Base-by-base conservation (phyloP, 2,888 invertebrate species). In the Unio pictorum region DNA sequence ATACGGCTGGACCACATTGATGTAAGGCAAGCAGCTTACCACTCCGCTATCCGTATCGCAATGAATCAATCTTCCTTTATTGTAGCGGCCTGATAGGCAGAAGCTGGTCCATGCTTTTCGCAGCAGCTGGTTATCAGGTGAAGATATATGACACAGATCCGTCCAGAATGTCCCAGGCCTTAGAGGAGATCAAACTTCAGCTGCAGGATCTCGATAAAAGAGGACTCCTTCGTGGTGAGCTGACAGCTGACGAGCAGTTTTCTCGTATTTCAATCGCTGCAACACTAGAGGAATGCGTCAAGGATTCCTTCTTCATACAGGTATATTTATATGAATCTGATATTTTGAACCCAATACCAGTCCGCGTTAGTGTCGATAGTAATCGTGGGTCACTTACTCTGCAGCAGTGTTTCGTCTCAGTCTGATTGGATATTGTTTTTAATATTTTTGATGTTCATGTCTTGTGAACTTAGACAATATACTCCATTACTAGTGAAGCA, bases 81-180 rank as follows among this genome's bases (percentile, higher is more conserved):
- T 78, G 8, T 79, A 98, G 98, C 89, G 99, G 99, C 4, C 91
- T 98, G 67, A 98, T 99, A 84, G 99, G 98, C 4, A 93, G 96
- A 69, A 97, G 97, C 84, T 99, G 97, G 97, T 95, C 98, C 0
- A 98, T 98, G 97, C 92, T 98, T 56, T 99, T 97, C 90, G 97
- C 97, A 18, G 81, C 84, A n/a, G 95, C 94, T 7, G 98, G 97
- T 17, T 98, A 97, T 90, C 92, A 94, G 87, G 98, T 98, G 54
- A 92, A 92, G 20, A 92, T 99, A 64, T 98, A 94, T 89, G 99
- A 99, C 76, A 79, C 87, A 15, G 78, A 80, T 8, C 70, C 79
- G 3, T 71, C 74, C 2, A 88, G 86, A 68, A 72, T 88, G 8
- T 57, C 66, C 4, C 71, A 73, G n/a, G 87, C 88, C 0, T 90